Percentiles rank a stretch among this genome's conserved stretches.
Conservation (phyloP, 2,888 invertebrate species). For the Noctua pronuba region DNA sequence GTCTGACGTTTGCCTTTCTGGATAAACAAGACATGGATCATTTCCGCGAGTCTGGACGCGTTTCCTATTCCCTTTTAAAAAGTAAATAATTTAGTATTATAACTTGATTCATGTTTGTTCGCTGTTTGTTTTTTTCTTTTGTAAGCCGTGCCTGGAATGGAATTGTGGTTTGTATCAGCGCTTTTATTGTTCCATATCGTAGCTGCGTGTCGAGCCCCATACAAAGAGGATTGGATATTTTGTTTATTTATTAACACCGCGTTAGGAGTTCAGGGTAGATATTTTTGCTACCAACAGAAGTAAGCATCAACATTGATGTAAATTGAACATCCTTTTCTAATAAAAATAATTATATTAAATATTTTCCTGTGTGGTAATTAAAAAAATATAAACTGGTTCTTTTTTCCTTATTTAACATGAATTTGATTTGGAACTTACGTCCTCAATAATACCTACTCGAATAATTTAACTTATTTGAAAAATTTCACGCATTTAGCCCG, state of each 20-base stretch:
- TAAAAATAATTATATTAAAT: neutral
- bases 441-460: neutral
- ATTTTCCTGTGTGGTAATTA: conserved; percentile 18
- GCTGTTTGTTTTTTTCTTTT: conserved; percentile 60
- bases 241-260: conserved; percentile 49
- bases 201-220: conserved; percentile 37
- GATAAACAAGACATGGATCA: conserved; percentile 76
- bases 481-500: conserved; percentile 1
- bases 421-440: neutral
- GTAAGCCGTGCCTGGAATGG: conserved; percentile 59
- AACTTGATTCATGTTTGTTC: conserved; percentile 60
- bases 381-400: no score
- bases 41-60: conserved; percentile 64
- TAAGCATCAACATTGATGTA: neutral
- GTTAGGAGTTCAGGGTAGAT: neutral
- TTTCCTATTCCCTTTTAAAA: conserved; percentile 56
- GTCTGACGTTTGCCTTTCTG: conserved; percentile 70
- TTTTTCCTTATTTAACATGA: neutral
- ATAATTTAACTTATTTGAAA: neutral
- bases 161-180: conserved; percentile 57
- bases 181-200: conserved; percentile 56
- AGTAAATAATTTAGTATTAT: conserved; percentile 47
- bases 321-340: neutral
- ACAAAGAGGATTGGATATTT: conserved; percentile 53
- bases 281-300: conserved; percentile 20